Evolutionary conservation across 2,797 vertebrate species (phyloP).

Genomic region (Knipowitschia caucasica): DNA sequence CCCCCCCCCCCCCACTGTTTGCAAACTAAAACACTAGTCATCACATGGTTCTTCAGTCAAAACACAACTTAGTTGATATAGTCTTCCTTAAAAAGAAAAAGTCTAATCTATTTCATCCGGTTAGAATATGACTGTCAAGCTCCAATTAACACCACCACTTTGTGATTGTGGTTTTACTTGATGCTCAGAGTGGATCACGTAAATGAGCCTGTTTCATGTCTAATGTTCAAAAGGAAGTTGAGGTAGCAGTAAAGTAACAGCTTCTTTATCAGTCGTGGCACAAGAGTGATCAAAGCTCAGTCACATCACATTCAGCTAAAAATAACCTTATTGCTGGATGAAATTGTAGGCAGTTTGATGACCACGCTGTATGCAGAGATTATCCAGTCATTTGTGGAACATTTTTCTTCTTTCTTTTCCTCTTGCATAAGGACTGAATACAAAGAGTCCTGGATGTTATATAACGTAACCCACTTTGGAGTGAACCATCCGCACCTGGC

Average conservation of each 20-base stretch:
- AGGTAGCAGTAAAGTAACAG: not conserved
- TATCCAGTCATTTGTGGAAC: slow-evolving; percentile 3
- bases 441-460: slow-evolving; percentile 40
- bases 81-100: not conserved
- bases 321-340: too few relatives aligned
- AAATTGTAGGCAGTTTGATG: too few relatives aligned
- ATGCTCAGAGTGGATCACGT: not conserved
- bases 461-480: slow-evolving; percentile 37
- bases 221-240: not conserved
- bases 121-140: not conserved
- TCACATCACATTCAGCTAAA: too few relatives aligned
- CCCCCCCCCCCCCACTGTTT: too few relatives aligned
- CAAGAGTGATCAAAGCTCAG: not conserved
- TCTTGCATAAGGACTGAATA: slow-evolving; percentile 50
- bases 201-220: not conserved
- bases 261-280: not conserved
- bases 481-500: slow-evolving; percentile 30
- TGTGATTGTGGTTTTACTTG: not conserved
- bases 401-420: slow-evolving; percentile 30
- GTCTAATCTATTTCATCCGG: not conserved
- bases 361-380: not conserved
- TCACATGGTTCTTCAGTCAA: too few relatives aligned
- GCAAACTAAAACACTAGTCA: too few relatives aligned
- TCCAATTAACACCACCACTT: not conserved
- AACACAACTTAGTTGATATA: too few relatives aligned